These are phyloP conservation scores for Acrossocheilus wenchowensis DNA, from an alignment of 2,797 vertebrate species.

Conservation along the genomic window DNA sequence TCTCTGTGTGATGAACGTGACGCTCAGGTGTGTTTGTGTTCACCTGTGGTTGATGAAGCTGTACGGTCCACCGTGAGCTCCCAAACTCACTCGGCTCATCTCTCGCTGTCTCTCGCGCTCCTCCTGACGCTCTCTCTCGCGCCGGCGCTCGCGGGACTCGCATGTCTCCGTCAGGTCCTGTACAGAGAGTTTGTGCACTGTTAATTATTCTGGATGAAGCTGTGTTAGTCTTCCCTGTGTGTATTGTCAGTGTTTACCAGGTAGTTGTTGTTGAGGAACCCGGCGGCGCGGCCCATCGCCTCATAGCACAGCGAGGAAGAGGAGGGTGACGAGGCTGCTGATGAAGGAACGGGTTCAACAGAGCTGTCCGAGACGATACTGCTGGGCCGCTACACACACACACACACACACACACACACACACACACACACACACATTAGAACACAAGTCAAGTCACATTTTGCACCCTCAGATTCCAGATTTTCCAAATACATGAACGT, in stretches of 20 bases:
- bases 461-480: no score
- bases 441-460: no score
- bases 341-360: slow-evolving; percentile 80
- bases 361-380: slow-evolving; percentile 82
- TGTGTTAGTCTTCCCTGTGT: neutral
- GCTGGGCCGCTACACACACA: slow-evolving; percentile 74
- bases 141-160: slow-evolving; percentile 19
- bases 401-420: neutral
- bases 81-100: slow-evolving; percentile 6
- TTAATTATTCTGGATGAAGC: neutral
- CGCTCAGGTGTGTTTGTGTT: neutral
- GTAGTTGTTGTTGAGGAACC: slow-evolving; percentile 72
- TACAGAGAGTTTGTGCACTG: neutral
- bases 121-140: neutral
- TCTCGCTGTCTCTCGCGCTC: neutral
- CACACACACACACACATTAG: neutral
- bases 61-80: slow-evolving; percentile 57
- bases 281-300: slow-evolving; percentile 65
- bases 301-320: slow-evolving; percentile 71
- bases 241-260: slow-evolving; percentile 58
- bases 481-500: no score
- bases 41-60: slow-evolving; percentile 61
- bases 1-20: neutral
- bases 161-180: slow-evolving; percentile 44
- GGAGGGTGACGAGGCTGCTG: slow-evolving; percentile 71